phyloP scores from a whole-genome alignment of 2,888 invertebrate species.

The Agrypnus murinus region DNA sequence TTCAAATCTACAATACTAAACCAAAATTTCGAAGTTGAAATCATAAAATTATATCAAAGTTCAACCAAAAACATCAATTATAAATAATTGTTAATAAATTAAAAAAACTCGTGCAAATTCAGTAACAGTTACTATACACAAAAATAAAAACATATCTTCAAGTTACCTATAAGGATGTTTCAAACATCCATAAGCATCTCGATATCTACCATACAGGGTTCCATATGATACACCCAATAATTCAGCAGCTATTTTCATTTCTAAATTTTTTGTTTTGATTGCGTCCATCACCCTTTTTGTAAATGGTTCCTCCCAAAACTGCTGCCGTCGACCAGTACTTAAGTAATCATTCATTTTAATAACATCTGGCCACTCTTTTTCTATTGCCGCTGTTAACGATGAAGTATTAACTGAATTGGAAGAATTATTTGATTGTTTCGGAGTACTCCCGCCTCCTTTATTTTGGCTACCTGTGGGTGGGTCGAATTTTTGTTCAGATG shows the following conservation, averaged over 20 bases:
- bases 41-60: no score
- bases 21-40: no score
- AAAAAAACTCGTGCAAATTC: no score
- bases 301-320: constrained; percentile 95
- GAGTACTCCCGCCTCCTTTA: constrained; percentile 33
- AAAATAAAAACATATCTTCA: no score
- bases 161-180: constrained; percentile 89
- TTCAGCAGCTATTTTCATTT: constrained; percentile 95
- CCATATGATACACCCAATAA: constrained; percentile 93
- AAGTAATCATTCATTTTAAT: constrained; percentile 91
- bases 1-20: neutral
- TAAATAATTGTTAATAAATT: no score
- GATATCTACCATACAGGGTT: constrained; percentile 90
- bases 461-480: constrained; percentile 36
- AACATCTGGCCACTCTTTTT: constrained; percentile 78
- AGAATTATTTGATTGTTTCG: constrained; percentile 46
- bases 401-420: constrained; percentile 46
- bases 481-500: constrained; percentile 40
- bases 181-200: constrained; percentile 91
- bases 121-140: no score
- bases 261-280: constrained; percentile 91
- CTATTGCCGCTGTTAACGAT: constrained; percentile 67
- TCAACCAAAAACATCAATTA: no score
- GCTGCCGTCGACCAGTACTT: constrained; percentile 88
- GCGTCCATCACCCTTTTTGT: constrained; percentile 92